Conservation (phyloP, 1,140 invertebrate species). For the Heliothis subflexa region DNA sequence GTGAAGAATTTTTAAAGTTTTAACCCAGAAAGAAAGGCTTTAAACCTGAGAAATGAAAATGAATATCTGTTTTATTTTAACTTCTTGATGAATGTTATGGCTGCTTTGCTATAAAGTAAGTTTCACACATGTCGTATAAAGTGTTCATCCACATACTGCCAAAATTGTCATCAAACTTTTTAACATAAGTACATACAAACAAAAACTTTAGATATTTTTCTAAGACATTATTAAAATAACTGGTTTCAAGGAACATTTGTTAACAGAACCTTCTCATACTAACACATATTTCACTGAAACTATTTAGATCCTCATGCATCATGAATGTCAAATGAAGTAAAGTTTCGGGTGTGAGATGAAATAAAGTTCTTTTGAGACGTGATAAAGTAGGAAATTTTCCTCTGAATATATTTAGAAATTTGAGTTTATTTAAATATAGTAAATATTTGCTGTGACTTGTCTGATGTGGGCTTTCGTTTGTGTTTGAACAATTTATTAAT, state of each 20-base stretch:
- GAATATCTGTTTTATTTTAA: too few species aligned
- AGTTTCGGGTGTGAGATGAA: slow-evolving; percentile 54
- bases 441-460: slow-evolving; percentile 18
- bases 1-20: too few species aligned
- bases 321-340: slow-evolving; percentile 61
- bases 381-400: slow-evolving; percentile 56
- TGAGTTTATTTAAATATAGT: slow-evolving; percentile 30
- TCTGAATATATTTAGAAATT: slow-evolving; percentile 53
- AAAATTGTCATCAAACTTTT: neutral
- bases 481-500: neutral
- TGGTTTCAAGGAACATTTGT: slow-evolving; percentile 26
- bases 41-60: too few species aligned
- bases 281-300: slow-evolving; percentile 48
- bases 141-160: too few species aligned
- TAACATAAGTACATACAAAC: neutral
- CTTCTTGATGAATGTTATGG: too few species aligned
- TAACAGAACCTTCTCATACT: slow-evolving; percentile 25
- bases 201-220: slow-evolving; percentile 12
- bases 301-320: slow-evolving; percentile 56
- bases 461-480: slow-evolving; percentile 2
- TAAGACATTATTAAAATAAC: slow-evolving; percentile 21
- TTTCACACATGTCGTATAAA: too few species aligned
- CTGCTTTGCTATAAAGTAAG: too few species aligned
- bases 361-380: slow-evolving; percentile 53
- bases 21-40: too few species aligned